A percentile compares a stretch with the other conserved stretches of the same genome.
phyloP scores from a whole-genome alignment of 1,140 invertebrate species.

The Neodiprion fabricii region DNA sequence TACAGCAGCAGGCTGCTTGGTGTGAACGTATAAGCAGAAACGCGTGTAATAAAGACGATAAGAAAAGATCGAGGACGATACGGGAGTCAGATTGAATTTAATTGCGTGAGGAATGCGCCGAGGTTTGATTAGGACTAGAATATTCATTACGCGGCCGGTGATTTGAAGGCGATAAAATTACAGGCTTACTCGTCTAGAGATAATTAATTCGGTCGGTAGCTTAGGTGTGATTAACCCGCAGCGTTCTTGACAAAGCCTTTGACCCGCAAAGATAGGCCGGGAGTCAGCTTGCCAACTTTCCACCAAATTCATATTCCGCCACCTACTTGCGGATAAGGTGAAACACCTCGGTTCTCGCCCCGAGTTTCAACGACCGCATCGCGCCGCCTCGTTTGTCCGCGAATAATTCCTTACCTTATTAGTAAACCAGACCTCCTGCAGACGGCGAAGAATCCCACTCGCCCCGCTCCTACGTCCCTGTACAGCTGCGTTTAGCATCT shows the following conservation, averaged over 20 bases:
- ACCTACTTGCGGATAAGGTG: background rate
- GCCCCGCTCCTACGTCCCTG: background rate
- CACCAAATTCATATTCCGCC: background rate
- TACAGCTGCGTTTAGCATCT: background rate
- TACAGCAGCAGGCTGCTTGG: too few species aligned
- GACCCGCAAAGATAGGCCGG: background rate
- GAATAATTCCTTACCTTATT: too few species aligned
- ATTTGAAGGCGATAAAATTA: slow-evolving; percentile 52
- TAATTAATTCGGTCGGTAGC: slow-evolving; percentile 52
- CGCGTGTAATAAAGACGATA: background rate
- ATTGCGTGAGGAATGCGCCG: slow-evolving; percentile 34
- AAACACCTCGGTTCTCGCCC: background rate
- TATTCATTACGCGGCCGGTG: slow-evolving; percentile 48
- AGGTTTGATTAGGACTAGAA: slow-evolving; percentile 32
- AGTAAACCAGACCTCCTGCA: too few species aligned
- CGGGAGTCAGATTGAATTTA: slow-evolving; percentile 31
- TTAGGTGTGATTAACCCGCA: slow-evolving; percentile 41
- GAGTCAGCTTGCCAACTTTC: background rate
- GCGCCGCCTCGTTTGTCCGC: too few species aligned
- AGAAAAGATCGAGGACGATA: slow-evolving; percentile 29
- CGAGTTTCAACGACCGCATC: background rate
- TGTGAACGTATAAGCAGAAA: background rate
- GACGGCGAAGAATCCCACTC: too few species aligned
- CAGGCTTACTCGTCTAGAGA: slow-evolving; percentile 37
- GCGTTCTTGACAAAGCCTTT: slow-evolving; percentile 8